Evolutionary conservation across 2,888 invertebrate species (phyloP).

Genomic region (Operophtera brumata): DNA sequence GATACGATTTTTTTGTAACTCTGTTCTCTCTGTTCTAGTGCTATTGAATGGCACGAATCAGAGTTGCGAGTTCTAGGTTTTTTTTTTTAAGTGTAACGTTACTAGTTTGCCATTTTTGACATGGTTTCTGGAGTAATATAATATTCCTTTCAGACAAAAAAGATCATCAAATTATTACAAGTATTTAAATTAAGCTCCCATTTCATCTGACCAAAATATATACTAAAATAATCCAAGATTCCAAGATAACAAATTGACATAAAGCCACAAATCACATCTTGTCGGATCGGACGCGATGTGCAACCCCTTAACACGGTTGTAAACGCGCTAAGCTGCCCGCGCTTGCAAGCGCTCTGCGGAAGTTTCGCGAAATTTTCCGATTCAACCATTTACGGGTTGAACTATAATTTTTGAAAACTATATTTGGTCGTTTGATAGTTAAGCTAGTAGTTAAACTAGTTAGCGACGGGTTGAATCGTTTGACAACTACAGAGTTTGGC

Average conservation of each 20-base stretch:
- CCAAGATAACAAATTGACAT: no score
- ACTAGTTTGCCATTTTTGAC: no score
- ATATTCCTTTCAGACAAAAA: no score
- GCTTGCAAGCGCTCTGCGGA: conserved; percentile 22
- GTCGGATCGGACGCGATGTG: conserved; percentile 2
- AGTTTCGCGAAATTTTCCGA: conserved; percentile 14
- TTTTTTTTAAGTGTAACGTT: no score
- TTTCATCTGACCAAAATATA: no score
- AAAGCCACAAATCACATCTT: no score
- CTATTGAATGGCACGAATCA: no score
- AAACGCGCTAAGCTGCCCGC: conserved; percentile 3
- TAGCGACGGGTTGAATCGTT: conserved; percentile 3
- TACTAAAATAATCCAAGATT: no score
- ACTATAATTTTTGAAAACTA: conserved; percentile 20
- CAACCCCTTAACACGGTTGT: neutral
- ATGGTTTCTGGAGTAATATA: no score
- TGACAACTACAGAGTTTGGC: conserved; percentile 7
- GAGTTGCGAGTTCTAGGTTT: no score
- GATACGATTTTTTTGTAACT: neutral
- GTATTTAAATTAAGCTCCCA: no score
- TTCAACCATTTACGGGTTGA: conserved; percentile 15
- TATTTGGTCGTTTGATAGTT: conserved; percentile 13
- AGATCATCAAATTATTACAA: no score
- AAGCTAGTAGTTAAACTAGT: conserved; percentile 11
- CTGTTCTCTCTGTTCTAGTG: neutral